These are phyloP conservation scores for Epsilonema sp. DNA, from an alignment of 2,888 invertebrate genomes.

Conservation along the genomic window DNA sequence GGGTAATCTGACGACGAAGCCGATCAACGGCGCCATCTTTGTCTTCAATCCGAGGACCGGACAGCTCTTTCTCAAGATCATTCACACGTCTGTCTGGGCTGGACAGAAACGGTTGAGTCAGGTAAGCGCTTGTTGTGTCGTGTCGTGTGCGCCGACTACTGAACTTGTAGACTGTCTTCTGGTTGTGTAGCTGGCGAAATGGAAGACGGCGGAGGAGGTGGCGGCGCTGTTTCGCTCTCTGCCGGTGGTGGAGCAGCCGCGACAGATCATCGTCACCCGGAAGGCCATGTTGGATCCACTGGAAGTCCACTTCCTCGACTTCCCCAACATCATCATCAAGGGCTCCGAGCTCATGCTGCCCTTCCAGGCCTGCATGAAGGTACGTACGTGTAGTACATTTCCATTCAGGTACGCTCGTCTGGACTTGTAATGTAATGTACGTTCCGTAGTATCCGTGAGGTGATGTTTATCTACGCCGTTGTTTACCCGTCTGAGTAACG, in stretches of 20 bases:
- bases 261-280: conserved; percentile 96
- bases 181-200: conserved; percentile 72
- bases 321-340: conserved; percentile 99
- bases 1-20: conserved; percentile 94
- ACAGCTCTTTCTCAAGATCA: conserved; percentile 94
- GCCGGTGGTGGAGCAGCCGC: conserved; percentile 98
- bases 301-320: conserved; percentile 94
- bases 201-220: conserved; percentile 99
- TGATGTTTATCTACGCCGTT: no score
- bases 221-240: conserved; percentile 93
- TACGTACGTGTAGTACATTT: no score
- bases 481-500: no score
- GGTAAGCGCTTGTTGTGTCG: conserved; percentile 38
- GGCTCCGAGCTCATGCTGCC: conserved; percentile 94
- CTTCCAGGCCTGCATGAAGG: conserved; percentile 94
- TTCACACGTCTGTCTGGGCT: conserved; percentile 99
- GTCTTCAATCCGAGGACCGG: conserved; percentile 98
- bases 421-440: no score
- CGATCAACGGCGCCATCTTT: conserved; percentile 98
- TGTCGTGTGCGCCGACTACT: no score
- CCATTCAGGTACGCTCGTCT: no score
- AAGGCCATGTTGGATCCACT: conserved; percentile 99
- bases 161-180: no score
- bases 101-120: conserved; percentile 98
- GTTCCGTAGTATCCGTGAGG: no score